Base-by-base conservation (phyloP, 2,113 vertebrate genomes). In the Glareola pratincola region DNA sequence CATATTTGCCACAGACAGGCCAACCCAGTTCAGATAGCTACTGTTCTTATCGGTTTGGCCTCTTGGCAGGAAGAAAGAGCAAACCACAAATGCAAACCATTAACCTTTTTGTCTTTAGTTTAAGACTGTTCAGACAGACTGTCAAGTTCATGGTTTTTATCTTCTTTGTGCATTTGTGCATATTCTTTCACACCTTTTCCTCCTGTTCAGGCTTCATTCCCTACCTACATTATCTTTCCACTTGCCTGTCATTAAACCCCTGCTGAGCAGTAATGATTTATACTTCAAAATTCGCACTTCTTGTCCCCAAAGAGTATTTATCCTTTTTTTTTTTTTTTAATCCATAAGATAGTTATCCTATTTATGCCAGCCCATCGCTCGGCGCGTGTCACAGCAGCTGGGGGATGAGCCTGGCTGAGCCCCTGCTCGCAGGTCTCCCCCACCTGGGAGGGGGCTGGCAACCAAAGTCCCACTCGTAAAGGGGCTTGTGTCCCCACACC, bases 191-290 rank as follows among this genome's bases (percentile, higher is more conserved):
- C 32, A 86, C 39, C 11, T 82, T 69, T 59, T 85, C 66, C 60
- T 81, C 39, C 51, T 30, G 34, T 66, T 92, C 67, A 68, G 43
- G 29, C 27, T 73, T 69, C 45, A 69, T 36, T 82, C 85, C 82
- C 56, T 89, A 78, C 69, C 85, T 94, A 47, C 7, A 1, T 74
- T 51, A 96, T 83, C 90, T 94, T 97, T 88, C 48, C 10, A 47
- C 89, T 96, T 80, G 73, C 77, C 90, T 95, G 90, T 85, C 92
- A 92, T 77, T 93, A 97, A 94, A 88, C 82, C 83, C 92, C 90
- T 71, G 68, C 92, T 91, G 63, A 97, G 91, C 77, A 82, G 84
- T 91, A 93, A 96, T 8, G 94, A 96, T 88, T 97, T 96, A 88
- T 88, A 95, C 86, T 88, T 89, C 66, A 92, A 97, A 96, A 71